Base-by-base conservation (phyloP, 2,888 invertebrate species). In the Apocheima hispidaria region DNA sequence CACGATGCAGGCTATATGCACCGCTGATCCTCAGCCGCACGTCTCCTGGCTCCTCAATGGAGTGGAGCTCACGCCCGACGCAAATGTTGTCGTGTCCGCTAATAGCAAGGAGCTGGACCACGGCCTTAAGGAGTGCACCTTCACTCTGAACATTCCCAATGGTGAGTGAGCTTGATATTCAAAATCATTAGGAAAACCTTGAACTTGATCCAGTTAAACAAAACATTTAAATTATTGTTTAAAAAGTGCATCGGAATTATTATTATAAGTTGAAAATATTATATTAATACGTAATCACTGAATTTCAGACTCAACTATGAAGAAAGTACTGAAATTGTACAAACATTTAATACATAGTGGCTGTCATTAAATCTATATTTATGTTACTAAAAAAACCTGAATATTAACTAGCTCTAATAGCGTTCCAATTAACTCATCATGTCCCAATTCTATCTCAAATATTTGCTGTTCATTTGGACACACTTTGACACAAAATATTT, bases 21-120 rank as follows among this genome's bases (percentile, higher is more conserved):
- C 96, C 28, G 99, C 98, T 6, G 97, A 98, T 90, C 99, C 99
- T 0, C 93, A 95, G 65, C 99, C 99, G 0, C 96, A 97, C 70
- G 95, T 97, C 46, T 94, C 95, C 62, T 99, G 99, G 99, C 93
- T 94, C 33, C 95, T 96, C 73, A 95, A 97, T 75, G 97, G 96
- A 3, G 89, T 93, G 44, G 95, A 95, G 74, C 91, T 97, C 21
- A 86, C 93, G 1, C 92, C 94, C 3, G 95, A 95, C 69, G 95
- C 95, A 4, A 95, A 94, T 49, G 93, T 96, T 23, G 91, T 95
- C 51, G 88, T 95, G 30, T 94, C 94, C 62, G 87, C 95, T 53
- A 94, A 95, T 40, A 93, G 94, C 66, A 95, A 95, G 71, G 95
- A 95, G 38, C 93, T 95, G 20, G 95, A 96, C 54, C 95, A 97